Evolutionary conservation across 2,113 vertebrate species (phyloP).

Genomic region (Onychorhynchus coronatus): DNA sequence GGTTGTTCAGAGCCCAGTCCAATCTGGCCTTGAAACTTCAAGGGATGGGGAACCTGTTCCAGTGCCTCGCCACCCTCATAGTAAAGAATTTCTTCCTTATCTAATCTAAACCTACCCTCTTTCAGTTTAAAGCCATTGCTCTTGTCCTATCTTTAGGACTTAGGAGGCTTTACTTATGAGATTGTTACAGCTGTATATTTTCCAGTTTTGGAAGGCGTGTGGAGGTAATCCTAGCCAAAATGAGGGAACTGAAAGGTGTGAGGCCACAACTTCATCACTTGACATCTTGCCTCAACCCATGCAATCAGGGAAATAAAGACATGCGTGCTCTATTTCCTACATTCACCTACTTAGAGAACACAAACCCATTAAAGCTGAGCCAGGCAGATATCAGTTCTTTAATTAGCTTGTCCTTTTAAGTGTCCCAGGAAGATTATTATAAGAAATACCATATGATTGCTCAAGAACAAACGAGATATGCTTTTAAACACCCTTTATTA

Average conservation of each 20-base stretch:
- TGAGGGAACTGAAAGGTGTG: not conserved
- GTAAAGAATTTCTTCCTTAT: not conserved
- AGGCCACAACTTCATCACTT: not conserved
- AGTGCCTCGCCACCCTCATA: not conserved
- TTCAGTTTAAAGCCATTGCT: not conserved
- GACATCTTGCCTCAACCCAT: not conserved
- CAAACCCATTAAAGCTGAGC: conserved; percentile 14
- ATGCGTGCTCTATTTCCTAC: not conserved
- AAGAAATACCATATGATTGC: conserved; percentile 24
- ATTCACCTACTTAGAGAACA: not conserved
- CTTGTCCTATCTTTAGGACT: not conserved
- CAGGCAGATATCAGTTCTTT: conserved; percentile 40
- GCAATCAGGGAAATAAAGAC: not conserved
- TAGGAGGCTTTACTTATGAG: not conserved
- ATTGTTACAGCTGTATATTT: not conserved
- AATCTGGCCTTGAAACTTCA: not conserved
- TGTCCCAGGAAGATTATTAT: conserved; percentile 45
- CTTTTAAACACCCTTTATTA: conserved; percentile 59
- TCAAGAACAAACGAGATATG: conserved; percentile 44
- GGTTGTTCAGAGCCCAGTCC: not conserved
- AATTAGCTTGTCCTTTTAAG: conserved; percentile 46
- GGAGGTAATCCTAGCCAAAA: not conserved
- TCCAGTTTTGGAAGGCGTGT: not conserved
- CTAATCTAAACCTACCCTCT: not conserved
- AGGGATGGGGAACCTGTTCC: not conserved